phyloP scores from a whole-genome alignment of 2,797 vertebrate species.

The Falco cherrug region DNA sequence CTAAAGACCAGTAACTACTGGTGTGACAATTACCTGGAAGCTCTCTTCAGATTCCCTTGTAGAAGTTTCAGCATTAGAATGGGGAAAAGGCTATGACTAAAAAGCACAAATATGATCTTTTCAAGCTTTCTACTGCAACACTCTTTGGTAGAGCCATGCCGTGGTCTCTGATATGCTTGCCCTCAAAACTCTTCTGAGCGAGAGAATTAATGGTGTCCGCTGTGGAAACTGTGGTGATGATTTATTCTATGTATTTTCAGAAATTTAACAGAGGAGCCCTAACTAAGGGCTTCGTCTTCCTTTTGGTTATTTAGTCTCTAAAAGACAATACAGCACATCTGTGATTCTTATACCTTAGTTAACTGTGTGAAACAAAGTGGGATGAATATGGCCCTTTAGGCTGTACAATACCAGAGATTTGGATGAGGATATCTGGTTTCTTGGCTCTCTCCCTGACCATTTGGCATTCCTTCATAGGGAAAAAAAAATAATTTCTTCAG shows the following conservation, averaged over 20 bases:
- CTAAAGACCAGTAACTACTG: neutral
- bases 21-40: neutral
- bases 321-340: neutral
- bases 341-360: neutral
- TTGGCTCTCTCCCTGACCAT: neutral
- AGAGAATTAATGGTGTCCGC: neutral
- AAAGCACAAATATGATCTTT: neutral
- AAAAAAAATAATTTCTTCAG: too few relatives aligned
- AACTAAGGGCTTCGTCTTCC: neutral
- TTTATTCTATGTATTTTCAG: neutral
- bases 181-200: neutral
- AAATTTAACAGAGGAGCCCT: neutral
- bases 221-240: neutral
- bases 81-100: neutral
- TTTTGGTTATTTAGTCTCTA: neutral
- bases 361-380: neutral
- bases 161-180: neutral
- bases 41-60: neutral
- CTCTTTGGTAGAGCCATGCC: neutral
- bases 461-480: neutral
- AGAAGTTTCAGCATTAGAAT: neutral
- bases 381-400: neutral
- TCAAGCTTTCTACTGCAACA: neutral
- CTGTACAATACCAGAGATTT: neutral
- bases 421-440: neutral